Percentiles rank a stretch among this genome's conserved stretches.
phyloP scores from a whole-genome alignment of 2,797 vertebrate genomes.

The Diglossa cyanea region DNA sequence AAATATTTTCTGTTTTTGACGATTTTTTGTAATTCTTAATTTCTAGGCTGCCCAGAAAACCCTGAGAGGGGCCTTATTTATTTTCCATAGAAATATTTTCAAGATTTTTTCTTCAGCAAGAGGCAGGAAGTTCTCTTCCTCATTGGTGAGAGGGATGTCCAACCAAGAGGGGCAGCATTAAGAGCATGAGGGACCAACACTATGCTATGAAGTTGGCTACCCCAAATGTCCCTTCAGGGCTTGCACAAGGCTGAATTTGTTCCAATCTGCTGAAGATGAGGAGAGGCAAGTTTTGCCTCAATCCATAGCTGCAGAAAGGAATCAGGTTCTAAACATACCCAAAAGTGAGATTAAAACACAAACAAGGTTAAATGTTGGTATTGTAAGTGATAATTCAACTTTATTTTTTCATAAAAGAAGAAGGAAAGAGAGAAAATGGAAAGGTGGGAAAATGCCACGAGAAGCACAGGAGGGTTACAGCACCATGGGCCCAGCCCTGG shows the following conservation, averaged over 20 bases:
- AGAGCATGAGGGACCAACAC: background rate
- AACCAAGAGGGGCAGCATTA: background rate
- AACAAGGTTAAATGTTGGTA: background rate
- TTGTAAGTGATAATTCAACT: background rate
- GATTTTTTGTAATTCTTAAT: background rate
- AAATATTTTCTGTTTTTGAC: background rate
- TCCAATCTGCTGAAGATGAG: background rate
- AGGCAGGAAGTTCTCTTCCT: background rate
- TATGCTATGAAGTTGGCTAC: rapidly evolving
- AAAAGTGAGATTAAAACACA: rapidly evolving
- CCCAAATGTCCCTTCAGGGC: rapidly evolving
- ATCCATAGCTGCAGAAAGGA: background rate
- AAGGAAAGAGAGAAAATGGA: background rate
- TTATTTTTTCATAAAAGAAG: background rate
- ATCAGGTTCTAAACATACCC: background rate
- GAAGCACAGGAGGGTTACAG: background rate
- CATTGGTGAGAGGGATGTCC: background rate
- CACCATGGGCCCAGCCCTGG: background rate
- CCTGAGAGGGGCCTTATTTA: background rate
- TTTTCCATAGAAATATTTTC: background rate
- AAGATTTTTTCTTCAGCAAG: background rate
- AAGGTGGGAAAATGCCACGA: background rate
- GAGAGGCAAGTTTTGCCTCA: background rate
- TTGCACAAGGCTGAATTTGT: background rate
- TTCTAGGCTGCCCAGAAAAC: background rate